Conservation (phyloP, 2,888 invertebrate genomes). For the Drosophila emarginata region DNA sequence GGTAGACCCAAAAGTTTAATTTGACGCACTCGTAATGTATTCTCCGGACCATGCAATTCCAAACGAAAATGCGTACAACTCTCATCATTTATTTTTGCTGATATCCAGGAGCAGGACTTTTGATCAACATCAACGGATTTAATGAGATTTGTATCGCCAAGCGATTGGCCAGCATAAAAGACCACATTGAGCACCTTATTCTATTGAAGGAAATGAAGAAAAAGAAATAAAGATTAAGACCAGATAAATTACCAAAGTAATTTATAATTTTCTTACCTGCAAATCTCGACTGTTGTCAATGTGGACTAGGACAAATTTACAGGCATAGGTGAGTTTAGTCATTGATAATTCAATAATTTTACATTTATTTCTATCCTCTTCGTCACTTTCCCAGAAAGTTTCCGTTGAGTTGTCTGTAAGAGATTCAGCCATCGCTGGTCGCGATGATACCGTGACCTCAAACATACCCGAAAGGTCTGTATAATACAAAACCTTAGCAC, state of each 20-base stretch:
- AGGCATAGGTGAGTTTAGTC: conserved; percentile 83
- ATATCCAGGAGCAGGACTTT: conserved; percentile 94
- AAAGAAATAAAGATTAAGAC: not conserved
- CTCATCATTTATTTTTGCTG: conserved; percentile 88
- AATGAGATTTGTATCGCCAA: conserved; percentile 91
- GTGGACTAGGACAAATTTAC: conserved; percentile 89
- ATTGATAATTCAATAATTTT: conserved; percentile 90
- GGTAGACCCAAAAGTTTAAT: conserved; percentile 87
- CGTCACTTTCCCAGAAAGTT: conserved; percentile 99
- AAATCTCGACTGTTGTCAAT: conserved; percentile 97
- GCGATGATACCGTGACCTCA: conserved; percentile 90
- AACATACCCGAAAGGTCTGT: conserved; percentile 82
- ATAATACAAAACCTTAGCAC: conserved; percentile 77
- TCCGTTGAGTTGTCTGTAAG: conserved; percentile 97
- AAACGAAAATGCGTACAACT: conserved; percentile 87
- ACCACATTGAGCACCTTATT: conserved; percentile 93
- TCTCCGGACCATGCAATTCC: conserved; percentile 95
- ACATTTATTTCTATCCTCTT: conserved; percentile 96
- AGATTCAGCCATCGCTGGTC: conserved; percentile 96
- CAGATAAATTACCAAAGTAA: not conserved
- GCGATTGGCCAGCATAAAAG: conserved; percentile 92
- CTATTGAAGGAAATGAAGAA: conserved; percentile 82
- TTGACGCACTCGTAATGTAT: conserved; percentile 94
- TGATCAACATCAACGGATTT: conserved; percentile 93
- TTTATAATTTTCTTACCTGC: conserved; percentile 85